A percentile compares a stretch with the other conserved stretches of the same genome.
phyloP scores from a whole-genome alignment of 2,113 vertebrate species.

The Ptilorrhoa leucosticta region DNA sequence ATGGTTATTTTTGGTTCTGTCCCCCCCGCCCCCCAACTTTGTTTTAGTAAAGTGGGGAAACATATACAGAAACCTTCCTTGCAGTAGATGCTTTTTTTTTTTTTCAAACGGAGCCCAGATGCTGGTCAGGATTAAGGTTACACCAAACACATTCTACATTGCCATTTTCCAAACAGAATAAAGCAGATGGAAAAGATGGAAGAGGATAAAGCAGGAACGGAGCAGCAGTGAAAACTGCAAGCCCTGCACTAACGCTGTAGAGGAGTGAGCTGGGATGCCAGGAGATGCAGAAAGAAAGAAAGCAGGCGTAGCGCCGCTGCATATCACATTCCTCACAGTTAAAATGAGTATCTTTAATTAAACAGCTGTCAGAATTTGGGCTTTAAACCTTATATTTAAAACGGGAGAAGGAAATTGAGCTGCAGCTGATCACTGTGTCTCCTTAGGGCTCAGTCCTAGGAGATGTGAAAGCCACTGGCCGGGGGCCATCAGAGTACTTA shows the following conservation, averaged over 20 bases:
- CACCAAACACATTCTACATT: conserved; percentile 71
- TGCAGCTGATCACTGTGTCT: not conserved
- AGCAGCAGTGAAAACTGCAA: conserved; percentile 31
- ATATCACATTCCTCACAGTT: not conserved
- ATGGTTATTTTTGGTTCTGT: not conserved
- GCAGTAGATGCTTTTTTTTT: conserved; percentile 7
- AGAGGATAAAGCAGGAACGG: conserved; percentile 54
- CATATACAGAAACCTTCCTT: conserved; percentile 33
- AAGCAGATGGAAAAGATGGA: conserved; percentile 69
- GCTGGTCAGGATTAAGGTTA: conserved; percentile 71
- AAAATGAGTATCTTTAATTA: not conserved
- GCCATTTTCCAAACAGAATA: conserved; percentile 73
- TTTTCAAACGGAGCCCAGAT: conserved; percentile 56
- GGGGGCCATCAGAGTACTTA: not conserved
- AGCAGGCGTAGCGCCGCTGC: not conserved
- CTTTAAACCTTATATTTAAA: not conserved
- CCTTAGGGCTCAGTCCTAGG: not conserved
- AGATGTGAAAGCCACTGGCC: conserved; percentile 17
- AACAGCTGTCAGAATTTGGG: not conserved
- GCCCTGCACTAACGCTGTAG: conserved; percentile 1
- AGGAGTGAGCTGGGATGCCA: not conserved
- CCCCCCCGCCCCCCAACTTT: not conserved
- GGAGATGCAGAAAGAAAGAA: not conserved
- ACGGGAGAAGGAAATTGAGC: not conserved
- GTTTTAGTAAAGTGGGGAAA: not conserved